Evolutionary conservation across 2,797 vertebrate species (phyloP).

Genomic region (Macroramphosus scolopax): DNA sequence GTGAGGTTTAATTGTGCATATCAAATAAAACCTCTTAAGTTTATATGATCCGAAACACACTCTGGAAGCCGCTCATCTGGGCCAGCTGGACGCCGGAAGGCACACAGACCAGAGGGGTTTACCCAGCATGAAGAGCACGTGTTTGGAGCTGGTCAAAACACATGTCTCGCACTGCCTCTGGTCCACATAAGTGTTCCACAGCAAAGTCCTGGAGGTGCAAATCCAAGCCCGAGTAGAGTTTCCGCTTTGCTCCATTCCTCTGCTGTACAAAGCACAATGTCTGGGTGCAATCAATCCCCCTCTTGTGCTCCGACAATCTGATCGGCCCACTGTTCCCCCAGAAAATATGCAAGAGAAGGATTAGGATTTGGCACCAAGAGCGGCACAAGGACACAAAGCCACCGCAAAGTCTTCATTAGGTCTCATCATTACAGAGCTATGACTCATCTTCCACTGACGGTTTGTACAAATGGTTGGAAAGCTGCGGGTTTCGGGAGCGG

Average conservation of each 20-base stretch:
- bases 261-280: conserved; percentile 25
- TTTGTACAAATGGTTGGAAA: conserved; percentile 30
- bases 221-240: conserved; percentile 22
- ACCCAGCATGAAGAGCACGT: conserved; percentile 30
- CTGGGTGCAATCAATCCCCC: conserved; percentile 54
- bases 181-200: conserved; percentile 43
- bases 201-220: conserved; percentile 33
- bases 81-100: conserved; percentile 20
- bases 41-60: background rate
- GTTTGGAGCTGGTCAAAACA: conserved; percentile 55
- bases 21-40: background rate
- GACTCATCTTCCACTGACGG: conserved; percentile 45
- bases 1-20: background rate
- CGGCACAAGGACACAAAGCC: conserved; percentile 2
- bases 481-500: conserved; percentile 1
- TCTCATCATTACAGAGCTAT: conserved; percentile 28
- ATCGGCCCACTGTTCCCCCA: conserved; percentile 31
- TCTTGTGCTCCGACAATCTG: conserved; percentile 50
- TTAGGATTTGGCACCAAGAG: conserved; percentile 36
- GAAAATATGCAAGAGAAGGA: conserved; percentile 33
- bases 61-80: background rate
- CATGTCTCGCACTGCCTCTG: conserved; percentile 24
- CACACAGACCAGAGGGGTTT: conserved; percentile 29
- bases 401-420: conserved; percentile 35
- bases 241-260: conserved; percentile 21